Percentiles rank a stretch among this genome's conserved stretches.
phyloP scores from a whole-genome alignment of 2,113 vertebrate species.

The Hiodon alosoides region DNA sequence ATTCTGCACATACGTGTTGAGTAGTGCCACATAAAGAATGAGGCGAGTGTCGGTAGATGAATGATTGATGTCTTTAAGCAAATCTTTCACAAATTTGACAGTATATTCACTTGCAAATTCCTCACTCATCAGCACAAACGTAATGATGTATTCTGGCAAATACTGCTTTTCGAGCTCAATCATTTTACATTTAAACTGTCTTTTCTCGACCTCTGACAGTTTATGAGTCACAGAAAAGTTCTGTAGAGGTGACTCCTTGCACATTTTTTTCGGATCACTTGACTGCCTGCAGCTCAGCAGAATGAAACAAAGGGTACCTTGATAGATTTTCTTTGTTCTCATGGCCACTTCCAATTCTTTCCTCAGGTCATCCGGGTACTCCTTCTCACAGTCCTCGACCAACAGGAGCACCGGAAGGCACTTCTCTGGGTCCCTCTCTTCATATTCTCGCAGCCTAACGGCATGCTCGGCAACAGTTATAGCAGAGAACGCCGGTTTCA shows the following conservation, averaged over 20 bases:
- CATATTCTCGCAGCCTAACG: slow-evolving; percentile 64
- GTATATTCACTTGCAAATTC: slow-evolving; percentile 58
- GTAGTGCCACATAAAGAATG: slow-evolving; percentile 66
- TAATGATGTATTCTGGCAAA: slow-evolving; percentile 63
- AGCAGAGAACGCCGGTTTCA: slow-evolving; percentile 54
- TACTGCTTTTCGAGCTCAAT: slow-evolving; percentile 45
- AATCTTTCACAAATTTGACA: slow-evolving; percentile 56
- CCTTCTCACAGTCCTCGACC: slow-evolving; percentile 67
- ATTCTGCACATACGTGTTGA: slow-evolving; percentile 72
- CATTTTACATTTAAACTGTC: slow-evolving; percentile 56
- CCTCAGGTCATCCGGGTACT: slow-evolving; percentile 64
- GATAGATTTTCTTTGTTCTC: slow-evolving; percentile 47
- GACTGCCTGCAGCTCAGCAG: slow-evolving; percentile 67
- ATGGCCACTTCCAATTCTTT: slow-evolving; percentile 56
- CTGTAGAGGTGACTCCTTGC: slow-evolving; percentile 53
- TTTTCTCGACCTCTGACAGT: slow-evolving; percentile 61
- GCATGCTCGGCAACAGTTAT: slow-evolving; percentile 58
- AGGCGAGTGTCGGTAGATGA: slow-evolving; percentile 52
- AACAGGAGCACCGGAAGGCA: slow-evolving; percentile 71
- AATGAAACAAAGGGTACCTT: slow-evolving; percentile 61
- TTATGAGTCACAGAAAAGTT: slow-evolving; percentile 74
- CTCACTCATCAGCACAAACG: slow-evolving; percentile 72
- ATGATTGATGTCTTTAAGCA: slow-evolving; percentile 57
- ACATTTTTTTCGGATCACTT: slow-evolving; percentile 58
- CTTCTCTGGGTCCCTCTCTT: slow-evolving; percentile 57